A percentile compares a stretch with the other conserved stretches of the same genome.
Evolutionary conservation across 2,113 vertebrate species (phyloP).

Genomic region (Phylloscopus trochiloides): DNA sequence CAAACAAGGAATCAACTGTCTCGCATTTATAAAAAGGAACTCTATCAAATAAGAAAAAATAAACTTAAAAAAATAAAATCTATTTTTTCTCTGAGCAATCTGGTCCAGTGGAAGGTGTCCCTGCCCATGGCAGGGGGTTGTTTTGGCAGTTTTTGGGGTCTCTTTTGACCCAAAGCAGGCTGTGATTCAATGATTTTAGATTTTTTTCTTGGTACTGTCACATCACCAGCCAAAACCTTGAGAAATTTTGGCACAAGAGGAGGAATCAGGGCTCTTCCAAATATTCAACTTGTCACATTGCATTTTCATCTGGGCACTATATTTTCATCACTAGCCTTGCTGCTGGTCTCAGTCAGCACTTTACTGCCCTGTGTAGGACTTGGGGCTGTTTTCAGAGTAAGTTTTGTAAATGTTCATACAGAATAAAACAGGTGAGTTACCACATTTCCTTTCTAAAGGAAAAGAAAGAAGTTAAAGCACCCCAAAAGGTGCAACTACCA

Average conservation of each 20-base stretch:
- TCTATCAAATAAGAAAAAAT: not conserved
- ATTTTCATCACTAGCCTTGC: rapidly evolving
- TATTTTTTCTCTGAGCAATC: not conserved
- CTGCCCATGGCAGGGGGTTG: not conserved
- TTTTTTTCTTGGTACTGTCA: not conserved
- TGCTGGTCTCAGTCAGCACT: not conserved
- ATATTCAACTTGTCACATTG: not conserved
- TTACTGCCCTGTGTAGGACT: not conserved
- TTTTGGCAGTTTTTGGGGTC: not conserved
- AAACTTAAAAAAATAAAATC: not conserved
- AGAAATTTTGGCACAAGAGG: not conserved
- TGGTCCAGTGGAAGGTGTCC: not conserved
- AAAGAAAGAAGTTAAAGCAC: too few species aligned
- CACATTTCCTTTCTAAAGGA: not conserved
- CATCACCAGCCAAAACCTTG: not conserved
- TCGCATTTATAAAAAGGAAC: not conserved
- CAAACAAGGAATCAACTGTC: not conserved
- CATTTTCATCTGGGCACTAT: rapidly evolving
- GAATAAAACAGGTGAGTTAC: not conserved
- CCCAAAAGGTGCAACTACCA: not conserved
- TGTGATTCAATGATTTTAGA: not conserved
- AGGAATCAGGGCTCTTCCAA: too few species aligned
- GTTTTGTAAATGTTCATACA: not conserved
- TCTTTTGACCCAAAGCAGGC: not conserved
- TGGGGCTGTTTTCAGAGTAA: not conserved